Evolutionary conservation across 2,888 invertebrate genomes (phyloP).

Genomic region (Polydrusus pterygomalis): DNA sequence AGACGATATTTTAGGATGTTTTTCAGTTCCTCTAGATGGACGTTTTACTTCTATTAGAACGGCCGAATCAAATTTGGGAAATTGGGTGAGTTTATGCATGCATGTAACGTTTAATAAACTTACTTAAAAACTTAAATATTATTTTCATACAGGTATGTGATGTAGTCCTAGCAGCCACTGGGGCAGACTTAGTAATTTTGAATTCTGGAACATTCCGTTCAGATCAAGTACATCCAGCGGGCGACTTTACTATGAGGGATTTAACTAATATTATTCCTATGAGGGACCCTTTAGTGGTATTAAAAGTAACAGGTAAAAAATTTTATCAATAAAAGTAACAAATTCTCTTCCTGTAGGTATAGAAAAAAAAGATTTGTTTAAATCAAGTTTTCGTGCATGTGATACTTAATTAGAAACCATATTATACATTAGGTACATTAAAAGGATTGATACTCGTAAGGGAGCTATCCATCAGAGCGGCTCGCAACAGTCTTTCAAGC

Average conservation of each 20-base stretch:
- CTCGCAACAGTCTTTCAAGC: too few species aligned
- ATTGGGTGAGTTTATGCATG: conserved; percentile 77
- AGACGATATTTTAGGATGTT: conserved; percentile 87
- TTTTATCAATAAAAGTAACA: too few species aligned
- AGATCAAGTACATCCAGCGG: conserved; percentile 87
- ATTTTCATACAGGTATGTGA: conserved; percentile 84
- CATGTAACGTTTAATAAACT: too few species aligned
- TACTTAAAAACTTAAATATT: too few species aligned
- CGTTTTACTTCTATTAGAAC: conserved; percentile 87
- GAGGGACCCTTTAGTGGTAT: conserved; percentile 87
- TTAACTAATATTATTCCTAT: conserved; percentile 89
- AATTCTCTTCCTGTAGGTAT: too few species aligned
- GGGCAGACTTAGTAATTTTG: conserved; percentile 88
- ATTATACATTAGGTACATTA: too few species aligned
- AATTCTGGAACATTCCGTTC: conserved; percentile 92
- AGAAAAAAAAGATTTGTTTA: too few species aligned
- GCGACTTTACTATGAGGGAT: conserved; percentile 90
- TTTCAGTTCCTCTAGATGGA: conserved; percentile 91
- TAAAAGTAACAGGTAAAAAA: conserved; percentile 79
- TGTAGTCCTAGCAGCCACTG: conserved; percentile 88
- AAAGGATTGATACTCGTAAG: too few species aligned
- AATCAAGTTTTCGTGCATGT: not conserved
- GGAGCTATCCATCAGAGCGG: too few species aligned
- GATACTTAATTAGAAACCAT: too few species aligned
- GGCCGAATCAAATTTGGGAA: conserved; percentile 91